Conservation (phyloP, 2,888 invertebrate genomes). For the Rhamnusium bicolor region DNA sequence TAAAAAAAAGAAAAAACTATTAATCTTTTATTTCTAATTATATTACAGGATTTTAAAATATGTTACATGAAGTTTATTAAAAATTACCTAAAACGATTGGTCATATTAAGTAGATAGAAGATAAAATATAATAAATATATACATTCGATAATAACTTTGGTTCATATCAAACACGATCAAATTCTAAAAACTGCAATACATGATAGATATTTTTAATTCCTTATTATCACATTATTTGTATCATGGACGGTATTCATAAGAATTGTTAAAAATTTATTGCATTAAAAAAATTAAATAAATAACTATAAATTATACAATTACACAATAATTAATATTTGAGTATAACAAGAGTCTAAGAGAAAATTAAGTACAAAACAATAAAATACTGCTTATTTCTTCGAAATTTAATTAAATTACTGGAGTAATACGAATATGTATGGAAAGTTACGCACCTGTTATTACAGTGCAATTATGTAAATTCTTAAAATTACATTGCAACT, state of each 20-base stretch:
- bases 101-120: conserved; percentile 5
- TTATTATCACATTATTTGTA: conserved; percentile 28
- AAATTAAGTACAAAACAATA: conserved; percentile 8
- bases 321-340: conserved; percentile 22
- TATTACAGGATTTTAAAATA: conserved; percentile 12
- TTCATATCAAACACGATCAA: conserved; percentile 13
- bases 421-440: not conserved
- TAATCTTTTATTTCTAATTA: not conserved
- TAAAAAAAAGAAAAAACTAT: not conserved
- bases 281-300: conserved; percentile 19
- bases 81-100: conserved; percentile 26
- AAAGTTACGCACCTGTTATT: too few species aligned
- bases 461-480: too few species aligned
- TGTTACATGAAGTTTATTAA: not conserved
- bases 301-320: conserved; percentile 24
- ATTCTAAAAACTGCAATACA: not conserved
- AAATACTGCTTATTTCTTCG: not conserved
- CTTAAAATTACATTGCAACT: too few species aligned
- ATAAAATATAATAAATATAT: conserved; percentile 22
- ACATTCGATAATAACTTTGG: conserved; percentile 28
- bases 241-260: conserved; percentile 37
- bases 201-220: conserved; percentile 11
- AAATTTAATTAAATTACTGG: not conserved
- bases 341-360: conserved; percentile 9
- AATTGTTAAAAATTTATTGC: conserved; percentile 5